Conservation (phyloP, 92 coral and sea anemone species). For the Metridium senile region DNA sequence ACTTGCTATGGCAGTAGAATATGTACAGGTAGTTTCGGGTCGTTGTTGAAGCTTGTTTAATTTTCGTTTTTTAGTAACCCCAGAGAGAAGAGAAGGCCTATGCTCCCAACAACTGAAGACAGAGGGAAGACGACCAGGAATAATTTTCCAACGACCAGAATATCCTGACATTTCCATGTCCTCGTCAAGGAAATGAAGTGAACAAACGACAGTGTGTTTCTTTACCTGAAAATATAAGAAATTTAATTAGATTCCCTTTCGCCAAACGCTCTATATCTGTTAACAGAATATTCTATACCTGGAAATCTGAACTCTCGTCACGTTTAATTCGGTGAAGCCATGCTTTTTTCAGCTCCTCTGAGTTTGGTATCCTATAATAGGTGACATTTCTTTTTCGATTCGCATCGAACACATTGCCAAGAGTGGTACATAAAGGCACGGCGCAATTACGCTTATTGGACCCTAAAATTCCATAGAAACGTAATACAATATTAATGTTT, state of each 20-base stretch:
- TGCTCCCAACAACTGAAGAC: constrained; percentile 48
- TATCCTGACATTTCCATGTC: constrained; percentile 38
- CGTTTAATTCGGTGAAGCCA: constrained; percentile 35
- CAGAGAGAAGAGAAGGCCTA: constrained; percentile 9
- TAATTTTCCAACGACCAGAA: constrained; percentile 36
- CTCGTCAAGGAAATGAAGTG: constrained; percentile 35
- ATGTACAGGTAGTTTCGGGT: too few species aligned
- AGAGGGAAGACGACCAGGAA: constrained; percentile 36
- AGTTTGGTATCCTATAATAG: constrained; percentile 19
- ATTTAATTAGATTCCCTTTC: constrained; percentile 7
- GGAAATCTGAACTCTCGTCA: constrained; percentile 29
- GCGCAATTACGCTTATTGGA: constrained; percentile 20
- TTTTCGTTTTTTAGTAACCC: constrained; percentile 2
- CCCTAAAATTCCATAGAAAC: too few species aligned
- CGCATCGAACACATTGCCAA: constrained; percentile 6
- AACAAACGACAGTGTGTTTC: constrained; percentile 52
- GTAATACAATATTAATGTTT: too few species aligned
- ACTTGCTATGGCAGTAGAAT: too few species aligned
- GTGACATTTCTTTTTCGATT: constrained; percentile 3
- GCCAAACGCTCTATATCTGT: too few species aligned
- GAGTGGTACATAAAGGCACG: constrained; percentile 26
- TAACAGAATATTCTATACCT: too few species aligned
- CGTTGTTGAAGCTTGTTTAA: constrained; percentile 4
- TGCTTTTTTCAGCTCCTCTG: constrained; percentile 11
- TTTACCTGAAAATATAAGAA: constrained; percentile 28